phyloP scores from a whole-genome alignment of 2,113 vertebrate species.

The Dinomys branickii region DNA sequence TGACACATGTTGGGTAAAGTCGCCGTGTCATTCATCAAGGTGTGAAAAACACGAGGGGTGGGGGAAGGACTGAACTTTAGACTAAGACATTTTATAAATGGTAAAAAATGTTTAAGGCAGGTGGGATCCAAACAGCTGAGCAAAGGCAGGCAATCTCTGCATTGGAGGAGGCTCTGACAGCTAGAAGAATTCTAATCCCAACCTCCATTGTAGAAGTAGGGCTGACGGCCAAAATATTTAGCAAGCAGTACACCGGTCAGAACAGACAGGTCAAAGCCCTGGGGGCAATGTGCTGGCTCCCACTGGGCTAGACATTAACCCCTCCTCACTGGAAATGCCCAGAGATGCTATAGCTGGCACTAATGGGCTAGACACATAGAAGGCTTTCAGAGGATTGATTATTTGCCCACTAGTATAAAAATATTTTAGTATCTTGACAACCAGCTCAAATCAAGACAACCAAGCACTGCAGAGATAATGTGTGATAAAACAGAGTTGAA shows the following conservation, averaged over 20 bases:
- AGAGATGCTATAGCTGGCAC: not conserved
- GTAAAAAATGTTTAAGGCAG: not conserved
- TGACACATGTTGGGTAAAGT: slow-evolving; percentile 5
- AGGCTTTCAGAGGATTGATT: not conserved
- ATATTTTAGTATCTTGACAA: not conserved
- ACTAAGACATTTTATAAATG: not conserved
- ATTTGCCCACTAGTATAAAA: not conserved
- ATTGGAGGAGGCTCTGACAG: not conserved
- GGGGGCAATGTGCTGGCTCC: not conserved
- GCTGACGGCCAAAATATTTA: not conserved
- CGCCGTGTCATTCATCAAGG: not conserved
- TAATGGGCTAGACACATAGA: not conserved
- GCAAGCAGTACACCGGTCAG: not conserved
- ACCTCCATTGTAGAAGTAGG: not conserved
- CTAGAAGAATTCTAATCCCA: not conserved
- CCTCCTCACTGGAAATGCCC: not conserved
- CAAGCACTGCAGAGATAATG: not conserved
- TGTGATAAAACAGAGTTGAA: not conserved
- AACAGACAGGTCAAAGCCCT: not conserved
- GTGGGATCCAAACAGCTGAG: not conserved
- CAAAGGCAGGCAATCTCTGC: not conserved
- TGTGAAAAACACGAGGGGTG: not conserved
- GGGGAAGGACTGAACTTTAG: not conserved
- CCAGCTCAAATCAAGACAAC: not conserved
- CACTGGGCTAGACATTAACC: not conserved